Evolutionary conservation across 1,140 invertebrate genomes (phyloP).

Genomic region (Caerostris darwini): DNA sequence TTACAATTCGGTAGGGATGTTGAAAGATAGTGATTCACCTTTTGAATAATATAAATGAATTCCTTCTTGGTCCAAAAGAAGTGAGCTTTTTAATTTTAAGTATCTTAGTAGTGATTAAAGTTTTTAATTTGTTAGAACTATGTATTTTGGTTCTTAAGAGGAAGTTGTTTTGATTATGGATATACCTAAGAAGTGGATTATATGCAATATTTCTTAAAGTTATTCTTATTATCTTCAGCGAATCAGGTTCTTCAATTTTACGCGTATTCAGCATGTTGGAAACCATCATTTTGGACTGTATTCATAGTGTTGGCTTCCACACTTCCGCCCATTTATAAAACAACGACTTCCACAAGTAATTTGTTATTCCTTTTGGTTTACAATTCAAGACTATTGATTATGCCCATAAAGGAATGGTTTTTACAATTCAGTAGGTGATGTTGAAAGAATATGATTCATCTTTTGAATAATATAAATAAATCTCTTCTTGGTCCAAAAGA

Average conservation of each 20-base stretch:
- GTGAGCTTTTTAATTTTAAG: too few relatives aligned
- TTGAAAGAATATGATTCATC: not conserved
- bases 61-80: too few relatives aligned
- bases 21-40: not conserved
- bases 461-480: not conserved
- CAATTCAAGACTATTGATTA: conserved; percentile 3
- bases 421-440: not conserved
- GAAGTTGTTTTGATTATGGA: too few relatives aligned
- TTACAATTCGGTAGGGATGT: not conserved
- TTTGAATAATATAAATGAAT: not conserved
- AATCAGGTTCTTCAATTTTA: conserved; percentile 4
- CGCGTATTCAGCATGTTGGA: conserved; percentile 28
- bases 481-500: too few relatives aligned
- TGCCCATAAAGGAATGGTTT: not conserved
- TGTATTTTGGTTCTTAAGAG: too few relatives aligned
- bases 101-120: too few relatives aligned
- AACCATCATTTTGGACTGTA: not conserved
- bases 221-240: not conserved
- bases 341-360: conserved; percentile 2
- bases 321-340: conserved; percentile 9
- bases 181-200: too few relatives aligned
- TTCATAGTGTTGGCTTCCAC: not conserved
- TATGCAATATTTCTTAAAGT: too few relatives aligned
- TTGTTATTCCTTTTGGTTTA: conserved; percentile 18
- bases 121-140: too few relatives aligned